Percentiles rank a stretch among this genome's conserved stretches.
These are phyloP conservation scores for Eurypyga helias DNA, from an alignment of 2,113 vertebrate genomes.

Conservation along the genomic window DNA sequence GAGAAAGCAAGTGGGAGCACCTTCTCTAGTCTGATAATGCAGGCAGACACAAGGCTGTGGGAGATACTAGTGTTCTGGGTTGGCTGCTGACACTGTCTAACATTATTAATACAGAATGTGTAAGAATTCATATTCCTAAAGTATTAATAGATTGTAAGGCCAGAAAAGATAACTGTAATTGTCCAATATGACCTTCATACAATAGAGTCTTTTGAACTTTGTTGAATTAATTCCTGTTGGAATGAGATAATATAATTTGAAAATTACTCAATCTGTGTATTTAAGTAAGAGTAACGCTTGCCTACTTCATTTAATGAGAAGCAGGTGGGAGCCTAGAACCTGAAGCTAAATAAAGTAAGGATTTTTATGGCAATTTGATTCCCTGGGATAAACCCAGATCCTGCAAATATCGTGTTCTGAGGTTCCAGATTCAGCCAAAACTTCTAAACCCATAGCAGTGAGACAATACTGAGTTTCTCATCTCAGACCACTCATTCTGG, in stretches of 20 bases:
- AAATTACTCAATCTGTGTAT: not conserved
- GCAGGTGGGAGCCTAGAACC: not conserved
- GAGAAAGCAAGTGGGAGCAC: not conserved
- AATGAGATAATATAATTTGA: not conserved
- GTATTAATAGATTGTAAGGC: not conserved
- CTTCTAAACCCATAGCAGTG: not conserved
- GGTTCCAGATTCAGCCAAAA: not conserved
- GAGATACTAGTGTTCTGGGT: not conserved
- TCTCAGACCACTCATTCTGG: not conserved
- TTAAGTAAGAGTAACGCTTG: not conserved
- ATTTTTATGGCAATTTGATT: not conserved
- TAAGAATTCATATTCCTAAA: not conserved
- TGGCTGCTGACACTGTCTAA: not conserved
- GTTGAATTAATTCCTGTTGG: not conserved
- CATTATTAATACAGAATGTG: not conserved
- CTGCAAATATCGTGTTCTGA: not conserved
- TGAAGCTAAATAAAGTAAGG: not conserved
- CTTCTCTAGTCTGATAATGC: not conserved
- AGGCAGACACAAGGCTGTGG: not conserved
- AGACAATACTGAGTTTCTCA: not conserved
- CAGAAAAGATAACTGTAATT: not conserved
- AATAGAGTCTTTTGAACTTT: not conserved
- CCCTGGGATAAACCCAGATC: not conserved
- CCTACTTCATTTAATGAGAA: not conserved
- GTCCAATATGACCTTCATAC: not conserved